Evolutionary conservation across 2,797 vertebrate species (phyloP).

Genomic region (Sparidentex hasta): DNA sequence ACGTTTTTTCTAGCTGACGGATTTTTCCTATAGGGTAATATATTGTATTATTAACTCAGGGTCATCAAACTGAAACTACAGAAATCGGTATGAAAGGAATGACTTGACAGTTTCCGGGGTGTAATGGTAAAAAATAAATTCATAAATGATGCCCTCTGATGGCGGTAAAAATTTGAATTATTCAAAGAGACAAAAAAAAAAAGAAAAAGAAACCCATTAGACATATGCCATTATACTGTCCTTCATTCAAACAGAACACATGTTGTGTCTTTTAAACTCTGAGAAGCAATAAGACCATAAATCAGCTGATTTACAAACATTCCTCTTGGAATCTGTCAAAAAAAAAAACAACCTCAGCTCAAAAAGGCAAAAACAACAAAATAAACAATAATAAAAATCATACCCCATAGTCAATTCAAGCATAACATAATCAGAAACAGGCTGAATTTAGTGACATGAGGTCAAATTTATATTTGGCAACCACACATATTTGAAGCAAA

Average conservation of each 20-base stretch:
- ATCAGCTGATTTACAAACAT: constrained; percentile 33
- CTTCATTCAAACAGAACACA: constrained; percentile 6
- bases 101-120: neutral
- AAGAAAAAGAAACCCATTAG: neutral
- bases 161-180: constrained; percentile 1
- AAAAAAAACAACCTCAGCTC: neutral
- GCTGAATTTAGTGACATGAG: constrained; percentile 33
- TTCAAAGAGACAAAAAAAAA: constrained; percentile 10
- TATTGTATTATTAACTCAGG: neutral
- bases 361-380: neutral
- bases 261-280: neutral
- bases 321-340: constrained; percentile 6
- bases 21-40: constrained; percentile 9
- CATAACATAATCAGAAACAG: constrained; percentile 13
- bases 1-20: constrained; percentile 9
- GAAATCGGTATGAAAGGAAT: neutral
- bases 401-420: constrained; percentile 15
- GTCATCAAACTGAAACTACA: constrained; percentile 15
- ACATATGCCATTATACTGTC: neutral
- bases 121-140: neutral
- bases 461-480: constrained; percentile 54
- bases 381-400: neutral
- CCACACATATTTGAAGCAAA: constrained; percentile 50
- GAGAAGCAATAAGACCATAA: constrained; percentile 30
- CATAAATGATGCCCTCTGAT: neutral